Base-by-base conservation (phyloP, 1,140 invertebrate species). In the Cydia splendana region DNA sequence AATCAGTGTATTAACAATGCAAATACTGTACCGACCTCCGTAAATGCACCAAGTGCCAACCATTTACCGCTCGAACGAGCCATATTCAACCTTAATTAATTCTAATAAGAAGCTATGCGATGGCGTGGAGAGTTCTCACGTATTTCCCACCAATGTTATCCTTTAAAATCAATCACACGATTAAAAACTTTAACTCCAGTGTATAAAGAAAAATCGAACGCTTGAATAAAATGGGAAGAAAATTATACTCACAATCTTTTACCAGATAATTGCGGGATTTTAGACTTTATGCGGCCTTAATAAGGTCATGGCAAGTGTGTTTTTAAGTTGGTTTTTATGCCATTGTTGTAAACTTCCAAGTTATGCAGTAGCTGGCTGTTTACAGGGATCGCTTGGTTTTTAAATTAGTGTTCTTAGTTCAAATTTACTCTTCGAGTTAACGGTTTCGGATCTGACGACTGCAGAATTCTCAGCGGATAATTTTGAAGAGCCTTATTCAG, bases 341-440 rank as follows among this genome's bases (percentile, higher is more conserved):
- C 53, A 57, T 57, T 57, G 53, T 57, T 57, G 53, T 57, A 57
- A 57, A 57, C 53, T 57, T n/a, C 53, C 53, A 57, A 57, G 53
- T 57, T 57, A 57, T 57, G 53, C 53, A 57, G 53, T 57, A 57
- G 53, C 53, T 57, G 53, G 53, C 53, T 57, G 53, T 57, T 57
- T 57, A 57, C 53, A 57, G 53, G 53, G 53, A 57, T 57, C 53
- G 53, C 15, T 57, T 57, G 53, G 53, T 57, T 57, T 57, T 57
- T 57, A 57, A 57, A 57, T 57, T 57, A 57, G 53, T 57, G 53
- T 57, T 57, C 53, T 57, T 57, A 57, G 53, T 57, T 57, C 53
- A 57, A 57, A 57, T 57, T 57, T 57, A 57, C 53, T 57, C 53
- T 57, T 57, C 4, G 53, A 57, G 53, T 57, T 57, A 57, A 57